Percentiles rank a stretch among this genome's conserved stretches.
Evolutionary conservation across 2,888 invertebrate genomes (phyloP).

Genomic region (Podabrus alpinus): DNA sequence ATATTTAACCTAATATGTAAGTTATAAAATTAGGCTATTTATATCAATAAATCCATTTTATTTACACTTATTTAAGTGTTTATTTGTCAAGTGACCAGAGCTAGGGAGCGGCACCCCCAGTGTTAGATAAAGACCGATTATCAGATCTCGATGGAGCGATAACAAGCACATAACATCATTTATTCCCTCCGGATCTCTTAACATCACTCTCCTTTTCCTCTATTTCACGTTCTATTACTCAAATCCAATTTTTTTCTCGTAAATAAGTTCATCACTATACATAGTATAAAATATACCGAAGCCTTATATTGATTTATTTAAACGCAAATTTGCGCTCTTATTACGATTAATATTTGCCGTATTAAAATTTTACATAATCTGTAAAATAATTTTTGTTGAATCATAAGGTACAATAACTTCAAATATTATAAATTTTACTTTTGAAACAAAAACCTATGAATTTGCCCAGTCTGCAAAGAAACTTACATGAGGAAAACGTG

Average conservation of each 20-base stretch:
- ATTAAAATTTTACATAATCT: not conserved
- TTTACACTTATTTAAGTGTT: constrained; percentile 26
- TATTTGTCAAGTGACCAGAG: constrained; percentile 27
- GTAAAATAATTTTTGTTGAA: not conserved
- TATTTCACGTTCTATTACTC: constrained; percentile 11
- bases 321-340: not conserved
- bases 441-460: constrained; percentile 13
- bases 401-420: not conserved
- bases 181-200: constrained; percentile 22
- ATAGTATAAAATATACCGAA: not conserved
- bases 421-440: not conserved
- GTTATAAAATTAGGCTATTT: constrained; percentile 26
- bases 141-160: constrained; percentile 29
- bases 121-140: constrained; percentile 30
- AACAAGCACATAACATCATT: constrained; percentile 29
- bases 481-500: constrained; percentile 30
- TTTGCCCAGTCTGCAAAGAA: constrained; percentile 30
- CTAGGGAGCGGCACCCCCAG: constrained; percentile 30
- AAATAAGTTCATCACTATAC: not conserved
- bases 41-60: constrained; percentile 33
- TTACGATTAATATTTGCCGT: not conserved
- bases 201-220: constrained; percentile 14
- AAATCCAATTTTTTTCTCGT: constrained; percentile 1
- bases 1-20: constrained; percentile 4
- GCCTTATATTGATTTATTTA: not conserved